Percentiles rank a stretch among this genome's conserved stretches.
These are phyloP conservation scores for Xiphorhynchus erythropygius DNA, from an alignment of 2,797 vertebrate genomes.

Conservation along the genomic window DNA sequence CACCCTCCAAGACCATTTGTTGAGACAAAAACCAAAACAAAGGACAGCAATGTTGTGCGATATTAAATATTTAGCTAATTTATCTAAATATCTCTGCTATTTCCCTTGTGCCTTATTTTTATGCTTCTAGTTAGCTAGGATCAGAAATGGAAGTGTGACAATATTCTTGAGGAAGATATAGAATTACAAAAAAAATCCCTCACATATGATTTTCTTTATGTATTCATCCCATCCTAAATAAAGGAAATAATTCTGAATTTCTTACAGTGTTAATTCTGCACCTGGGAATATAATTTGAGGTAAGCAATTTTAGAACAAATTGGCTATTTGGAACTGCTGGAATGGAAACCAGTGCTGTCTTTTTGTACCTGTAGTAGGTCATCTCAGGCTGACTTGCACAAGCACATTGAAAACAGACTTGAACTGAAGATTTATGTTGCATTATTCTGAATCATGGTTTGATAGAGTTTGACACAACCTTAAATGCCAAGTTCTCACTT, in stretches of 20 bases:
- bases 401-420: not conserved
- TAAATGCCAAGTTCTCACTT: not conserved
- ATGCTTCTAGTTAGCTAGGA: not conserved
- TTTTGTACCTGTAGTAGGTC: not conserved
- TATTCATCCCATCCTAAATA: not conserved
- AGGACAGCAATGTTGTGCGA: not conserved
- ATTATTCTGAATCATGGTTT: not conserved
- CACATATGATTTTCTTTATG: not conserved
- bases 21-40: not conserved
- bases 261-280: not conserved
- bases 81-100: not conserved
- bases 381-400: not conserved
- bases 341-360: not conserved
- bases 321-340: not conserved
- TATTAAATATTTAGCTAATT: constrained; percentile 7
- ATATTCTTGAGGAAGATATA: not conserved
- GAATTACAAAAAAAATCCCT: not conserved
- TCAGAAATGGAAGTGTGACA: not conserved
- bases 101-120: not conserved
- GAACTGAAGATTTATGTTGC: not conserved
- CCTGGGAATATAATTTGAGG: not conserved
- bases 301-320: not conserved
- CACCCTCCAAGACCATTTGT: not conserved
- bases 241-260: not conserved
- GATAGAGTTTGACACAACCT: not conserved